Evolutionary conservation across 2,888 invertebrate genomes (phyloP), one percentile per base, ranked within the genome.

Genomic region (Drosophila hamatofila): DNA sequence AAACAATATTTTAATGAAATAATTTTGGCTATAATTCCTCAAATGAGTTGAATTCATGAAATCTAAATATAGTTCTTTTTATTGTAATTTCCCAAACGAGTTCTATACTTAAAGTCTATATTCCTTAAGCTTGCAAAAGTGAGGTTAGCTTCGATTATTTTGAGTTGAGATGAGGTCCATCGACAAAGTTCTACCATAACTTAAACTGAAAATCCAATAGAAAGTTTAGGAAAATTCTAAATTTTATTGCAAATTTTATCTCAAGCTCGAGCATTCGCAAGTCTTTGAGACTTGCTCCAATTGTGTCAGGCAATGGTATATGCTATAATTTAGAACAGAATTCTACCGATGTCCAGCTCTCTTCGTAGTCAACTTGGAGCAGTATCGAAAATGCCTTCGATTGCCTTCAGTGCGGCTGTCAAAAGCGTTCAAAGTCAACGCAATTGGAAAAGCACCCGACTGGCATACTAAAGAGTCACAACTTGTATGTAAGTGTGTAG

Each of bases 361-460:
- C 48, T 61, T 64, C 44, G 8, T 25, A 56, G 52, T 64, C 39
- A 61, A 56, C 68, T 73, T 35, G 23, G 30, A 55, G 39, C 23
- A 51, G 46, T 66, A 66, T 55, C 64, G 49, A 67, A 56, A 59
- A 59, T 61, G 61, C 23, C 55, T 27, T 37, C 58, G 48, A 49
- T 52, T 70, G 42, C 52, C 67, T 72, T 62, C 42, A 39, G 49
- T n/a, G 48, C 23, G 42, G 16, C 51, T 74, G 74, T 71, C 72
- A 75, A 68, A 69, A 79, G 65, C 67, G 71, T 72, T 81, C 81
- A 81, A 81, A 81, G 81, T 81, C 81, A 81, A 76, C 72, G 67
- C 73, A 61, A 68, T 76, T 67, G 55, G 73, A 69, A 33, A 63
- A 59, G 33, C 58, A 80, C 79, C n/a, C 67, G 70, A 44, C 37